A percentile compares a stretch with the other conserved stretches of the same genome.
Conservation (phyloP, 1,140 invertebrate species). For the Pseudomyrmex dendroicus region DNA sequence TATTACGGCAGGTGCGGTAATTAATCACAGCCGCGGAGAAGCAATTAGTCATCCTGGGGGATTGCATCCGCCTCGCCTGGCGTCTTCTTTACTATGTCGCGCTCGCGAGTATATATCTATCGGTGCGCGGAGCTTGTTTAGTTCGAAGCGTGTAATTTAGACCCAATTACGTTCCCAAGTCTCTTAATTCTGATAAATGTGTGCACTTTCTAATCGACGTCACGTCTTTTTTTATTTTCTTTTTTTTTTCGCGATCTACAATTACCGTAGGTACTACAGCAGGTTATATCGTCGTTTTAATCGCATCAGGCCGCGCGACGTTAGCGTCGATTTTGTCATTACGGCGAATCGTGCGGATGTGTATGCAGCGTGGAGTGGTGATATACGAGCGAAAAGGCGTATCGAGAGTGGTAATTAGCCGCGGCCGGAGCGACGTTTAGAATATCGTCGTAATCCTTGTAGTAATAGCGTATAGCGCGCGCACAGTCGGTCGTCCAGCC, state of each 20-base stretch:
- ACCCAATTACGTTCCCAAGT: slow-evolving; percentile 48
- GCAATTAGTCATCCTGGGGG: slow-evolving; percentile 54
- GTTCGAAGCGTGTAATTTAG: slow-evolving; percentile 46
- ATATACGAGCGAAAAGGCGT: not conserved
- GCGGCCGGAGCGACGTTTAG: not conserved
- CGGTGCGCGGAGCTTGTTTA: not conserved
- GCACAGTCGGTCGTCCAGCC: too few relatives aligned
- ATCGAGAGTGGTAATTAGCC: slow-evolving; percentile 23
- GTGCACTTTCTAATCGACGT: slow-evolving; percentile 22
- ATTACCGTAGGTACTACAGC: not conserved
- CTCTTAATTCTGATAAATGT: slow-evolving; percentile 31
- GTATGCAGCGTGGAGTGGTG: not conserved
- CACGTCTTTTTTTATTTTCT: not conserved
- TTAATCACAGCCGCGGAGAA: slow-evolving; percentile 48
- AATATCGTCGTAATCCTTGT: not conserved
- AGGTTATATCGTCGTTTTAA: slow-evolving; percentile 11
- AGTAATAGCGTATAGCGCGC: not conserved
- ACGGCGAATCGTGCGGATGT: not conserved
- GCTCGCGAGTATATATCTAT: slow-evolving; percentile 27
- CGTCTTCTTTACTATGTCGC: slow-evolving; percentile 49
- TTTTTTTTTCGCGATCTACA: not conserved
- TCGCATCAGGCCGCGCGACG: not conserved
- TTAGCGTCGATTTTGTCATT: slow-evolving; percentile 22
- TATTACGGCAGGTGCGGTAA: slow-evolving; percentile 56
- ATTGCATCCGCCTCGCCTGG: slow-evolving; percentile 48